These are phyloP conservation scores for Peromyscus polionotus DNA, from an alignment of 2,113 vertebrate species.

Conservation along the genomic window DNA sequence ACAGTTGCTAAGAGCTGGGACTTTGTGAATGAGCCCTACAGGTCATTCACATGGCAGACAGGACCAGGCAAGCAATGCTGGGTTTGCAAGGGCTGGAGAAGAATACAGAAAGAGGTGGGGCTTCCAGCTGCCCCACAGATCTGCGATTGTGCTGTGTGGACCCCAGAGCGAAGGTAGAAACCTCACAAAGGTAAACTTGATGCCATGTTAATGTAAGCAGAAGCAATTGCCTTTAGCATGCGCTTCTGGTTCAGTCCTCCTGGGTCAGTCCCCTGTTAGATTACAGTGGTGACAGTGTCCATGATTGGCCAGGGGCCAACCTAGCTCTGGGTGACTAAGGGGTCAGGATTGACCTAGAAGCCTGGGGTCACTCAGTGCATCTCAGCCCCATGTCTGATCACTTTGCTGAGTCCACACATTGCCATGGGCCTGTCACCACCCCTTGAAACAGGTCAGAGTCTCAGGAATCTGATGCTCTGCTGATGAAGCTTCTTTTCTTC, in stretches of 20 bases:
- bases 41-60: too few species aligned
- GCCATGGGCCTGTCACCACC: neutral
- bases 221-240: neutral
- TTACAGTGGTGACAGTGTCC: neutral
- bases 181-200: too few species aligned
- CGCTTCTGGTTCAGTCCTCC: neutral
- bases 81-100: neutral
- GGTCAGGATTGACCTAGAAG: neutral
- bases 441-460: rapidly evolving
- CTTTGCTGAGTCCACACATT: neutral
- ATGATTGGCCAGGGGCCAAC: neutral
- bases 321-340: neutral
- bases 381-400: neutral
- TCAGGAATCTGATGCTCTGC: neutral
- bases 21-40: neutral
- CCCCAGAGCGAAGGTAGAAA: neutral
- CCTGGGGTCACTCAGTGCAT: neutral
- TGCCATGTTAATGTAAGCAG: neutral
- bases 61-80: neutral
- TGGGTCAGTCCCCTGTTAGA: neutral
- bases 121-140: neutral
- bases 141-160: neutral
- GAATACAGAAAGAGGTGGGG: neutral
- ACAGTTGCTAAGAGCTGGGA: neutral
- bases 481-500: neutral